Percentiles rank a stretch among this genome's conserved stretches.
These are phyloP conservation scores for Schizopygopsis malacanthus DNA, from an alignment of 2,797 vertebrate species.

Conservation along the genomic window DNA sequence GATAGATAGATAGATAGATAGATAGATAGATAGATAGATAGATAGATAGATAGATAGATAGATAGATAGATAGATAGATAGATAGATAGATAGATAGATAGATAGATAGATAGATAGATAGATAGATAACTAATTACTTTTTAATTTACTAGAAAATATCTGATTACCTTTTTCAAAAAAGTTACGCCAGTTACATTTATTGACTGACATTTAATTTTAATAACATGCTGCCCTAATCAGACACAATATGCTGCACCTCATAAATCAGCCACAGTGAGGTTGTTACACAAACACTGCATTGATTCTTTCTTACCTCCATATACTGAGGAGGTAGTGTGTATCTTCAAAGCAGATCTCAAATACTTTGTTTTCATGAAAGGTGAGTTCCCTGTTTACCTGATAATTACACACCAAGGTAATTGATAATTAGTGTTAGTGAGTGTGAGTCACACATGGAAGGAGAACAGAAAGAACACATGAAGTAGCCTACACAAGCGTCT, in stretches of 20 bases:
- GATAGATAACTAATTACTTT: no score
- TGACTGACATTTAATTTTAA: no score
- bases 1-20: no score
- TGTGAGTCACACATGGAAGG: constrained; percentile 16
- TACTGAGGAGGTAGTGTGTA: neutral
- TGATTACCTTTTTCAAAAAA: no score
- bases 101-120: no score
- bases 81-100: no score
- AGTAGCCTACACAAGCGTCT: neutral
- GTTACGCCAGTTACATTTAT: no score
- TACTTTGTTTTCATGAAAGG: neutral
- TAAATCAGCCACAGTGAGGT: neutral
- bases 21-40: no score
- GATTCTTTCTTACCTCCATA: neutral
- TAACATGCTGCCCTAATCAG: neutral
- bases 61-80: no score
- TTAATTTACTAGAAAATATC: no score
- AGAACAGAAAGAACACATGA: neutral
- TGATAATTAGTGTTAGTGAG: neutral
- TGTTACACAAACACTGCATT: neutral
- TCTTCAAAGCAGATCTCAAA: constrained; percentile 8
- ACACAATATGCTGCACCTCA: neutral
- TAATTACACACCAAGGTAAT: constrained; percentile 16
- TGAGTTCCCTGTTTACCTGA: neutral
- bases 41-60: no score